These are phyloP conservation scores for Galerucella calmariensis DNA, from an alignment of 2,888 invertebrate genomes.

Conservation along the genomic window DNA sequence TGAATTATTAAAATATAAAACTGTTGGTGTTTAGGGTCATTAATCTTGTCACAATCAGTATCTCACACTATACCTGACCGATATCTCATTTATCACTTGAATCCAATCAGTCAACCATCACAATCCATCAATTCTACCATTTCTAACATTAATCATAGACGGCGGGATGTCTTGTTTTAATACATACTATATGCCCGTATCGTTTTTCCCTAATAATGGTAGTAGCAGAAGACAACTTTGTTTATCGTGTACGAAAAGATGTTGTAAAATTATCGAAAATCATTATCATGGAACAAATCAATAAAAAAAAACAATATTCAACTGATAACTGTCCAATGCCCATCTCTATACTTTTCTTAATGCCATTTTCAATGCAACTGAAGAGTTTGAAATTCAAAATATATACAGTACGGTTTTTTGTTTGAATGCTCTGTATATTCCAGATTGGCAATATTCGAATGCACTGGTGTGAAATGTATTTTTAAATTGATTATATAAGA, in stretches of 20 bases:
- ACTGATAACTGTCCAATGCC: no score
- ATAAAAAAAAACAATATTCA: no score
- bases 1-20: constrained; percentile 56
- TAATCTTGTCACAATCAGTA: constrained; percentile 62
- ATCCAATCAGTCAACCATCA: constrained; percentile 63
- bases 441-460: not conserved
- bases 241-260: not conserved
- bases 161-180: constrained; percentile 42
- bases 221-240: constrained; percentile 13
- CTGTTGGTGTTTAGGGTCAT: constrained; percentile 57
- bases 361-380: no score
- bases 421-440: not conserved
- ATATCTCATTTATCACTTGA: constrained; percentile 64
- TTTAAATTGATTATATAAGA: not conserved
- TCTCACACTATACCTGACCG: constrained; percentile 58
- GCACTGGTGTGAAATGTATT: not conserved
- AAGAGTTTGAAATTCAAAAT: no score
- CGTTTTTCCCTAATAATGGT: constrained; percentile 11
- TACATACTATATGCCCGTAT: constrained; percentile 3
- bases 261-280: not conserved
- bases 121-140: constrained; percentile 60
- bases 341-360: no score
- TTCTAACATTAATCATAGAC: constrained; percentile 60
- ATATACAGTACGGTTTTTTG: not conserved
- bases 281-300: no score